phyloP scores from a whole-genome alignment of 2,888 invertebrate genomes.

The Cecidostiba fungosa region DNA sequence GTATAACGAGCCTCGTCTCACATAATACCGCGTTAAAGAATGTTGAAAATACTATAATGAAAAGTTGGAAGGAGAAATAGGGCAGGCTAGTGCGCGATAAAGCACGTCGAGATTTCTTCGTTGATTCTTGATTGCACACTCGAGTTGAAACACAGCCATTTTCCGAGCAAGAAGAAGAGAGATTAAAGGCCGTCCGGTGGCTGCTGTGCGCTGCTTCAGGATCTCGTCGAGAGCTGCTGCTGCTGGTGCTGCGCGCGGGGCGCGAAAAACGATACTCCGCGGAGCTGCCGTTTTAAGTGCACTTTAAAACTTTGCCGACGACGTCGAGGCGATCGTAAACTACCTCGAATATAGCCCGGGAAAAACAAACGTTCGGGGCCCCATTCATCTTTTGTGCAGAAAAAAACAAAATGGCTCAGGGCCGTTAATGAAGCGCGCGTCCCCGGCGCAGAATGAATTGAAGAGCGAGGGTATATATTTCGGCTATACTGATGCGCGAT shows the following conservation, averaged over 20 bases:
- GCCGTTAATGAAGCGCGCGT: background rate
- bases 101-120: background rate
- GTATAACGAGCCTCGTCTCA: no score
- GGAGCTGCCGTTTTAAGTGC: constrained; percentile 57
- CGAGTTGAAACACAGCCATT: constrained; percentile 21
- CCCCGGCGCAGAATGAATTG: background rate
- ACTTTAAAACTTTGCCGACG: constrained; percentile 64
- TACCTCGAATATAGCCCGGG: background rate
- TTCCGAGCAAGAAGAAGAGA: constrained; percentile 11
- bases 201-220: background rate
- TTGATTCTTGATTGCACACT: background rate
- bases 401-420: background rate
- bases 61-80: background rate
- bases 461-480: background rate
- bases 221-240: background rate
- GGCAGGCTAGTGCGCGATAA: background rate
- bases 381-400: constrained; percentile 31
- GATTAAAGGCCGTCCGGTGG: constrained; percentile 41
- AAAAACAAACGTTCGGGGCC: constrained; percentile 30
- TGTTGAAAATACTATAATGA: background rate
- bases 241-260: background rate
- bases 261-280: constrained; percentile 51
- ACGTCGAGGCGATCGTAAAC: constrained; percentile 62
- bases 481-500: background rate
- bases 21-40: no score